Evolutionary conservation across 2,888 invertebrate genomes (phyloP).

Genomic region (Tenthredo livida): DNA sequence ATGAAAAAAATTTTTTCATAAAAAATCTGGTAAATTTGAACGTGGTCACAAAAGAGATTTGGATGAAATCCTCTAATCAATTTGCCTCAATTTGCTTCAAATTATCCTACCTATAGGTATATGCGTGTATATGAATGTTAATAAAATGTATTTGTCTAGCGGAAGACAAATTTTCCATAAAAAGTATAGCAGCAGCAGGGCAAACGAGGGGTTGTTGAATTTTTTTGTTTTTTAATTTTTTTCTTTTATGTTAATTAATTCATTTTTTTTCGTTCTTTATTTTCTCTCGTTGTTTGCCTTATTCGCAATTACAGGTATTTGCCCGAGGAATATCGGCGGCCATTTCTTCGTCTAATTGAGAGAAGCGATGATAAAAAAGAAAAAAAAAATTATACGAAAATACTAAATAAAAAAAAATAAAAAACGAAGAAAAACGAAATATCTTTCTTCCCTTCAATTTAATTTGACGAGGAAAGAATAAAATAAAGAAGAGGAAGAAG

Average conservation of each 20-base stretch:
- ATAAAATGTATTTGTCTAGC: background rate
- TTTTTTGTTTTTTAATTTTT: background rate
- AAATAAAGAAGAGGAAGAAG: background rate
- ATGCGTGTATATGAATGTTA: background rate
- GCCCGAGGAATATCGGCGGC: background rate
- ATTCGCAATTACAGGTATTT: background rate
- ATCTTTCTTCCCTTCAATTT: background rate
- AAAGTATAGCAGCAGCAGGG: background rate
- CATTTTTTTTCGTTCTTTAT: background rate
- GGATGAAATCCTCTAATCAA: constrained; percentile 33
- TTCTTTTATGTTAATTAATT: background rate
- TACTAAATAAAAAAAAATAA: background rate
- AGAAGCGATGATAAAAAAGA: background rate
- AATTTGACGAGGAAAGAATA: background rate
- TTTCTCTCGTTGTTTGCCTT: background rate
- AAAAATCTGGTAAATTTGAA: background rate
- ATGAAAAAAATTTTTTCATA: background rate
- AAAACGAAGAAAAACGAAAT: background rate
- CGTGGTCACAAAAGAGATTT: background rate
- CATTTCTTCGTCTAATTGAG: background rate
- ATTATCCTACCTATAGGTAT: background rate
- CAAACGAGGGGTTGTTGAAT: background rate
- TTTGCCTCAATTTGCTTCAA: constrained; percentile 6
- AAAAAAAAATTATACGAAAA: background rate
- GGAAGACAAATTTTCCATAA: background rate